phyloP scores from a whole-genome alignment of 2,797 vertebrate genomes.

The Orientallactaga sibirica region DNA sequence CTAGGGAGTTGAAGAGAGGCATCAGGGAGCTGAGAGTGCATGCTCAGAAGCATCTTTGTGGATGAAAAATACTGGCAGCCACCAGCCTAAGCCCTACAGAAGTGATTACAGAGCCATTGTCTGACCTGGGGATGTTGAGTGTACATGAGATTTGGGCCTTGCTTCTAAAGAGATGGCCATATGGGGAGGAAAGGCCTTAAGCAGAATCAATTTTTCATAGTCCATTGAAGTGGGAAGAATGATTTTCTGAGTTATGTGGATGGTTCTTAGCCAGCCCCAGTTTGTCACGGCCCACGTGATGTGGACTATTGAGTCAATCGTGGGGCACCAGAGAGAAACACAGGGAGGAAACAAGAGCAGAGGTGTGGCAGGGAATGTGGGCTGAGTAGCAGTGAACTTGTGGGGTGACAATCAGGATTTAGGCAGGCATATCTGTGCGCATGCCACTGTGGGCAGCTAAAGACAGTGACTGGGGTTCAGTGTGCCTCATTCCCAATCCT shows the following conservation, averaged over 20 bases:
- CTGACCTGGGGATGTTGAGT: background rate
- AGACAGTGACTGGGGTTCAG: background rate
- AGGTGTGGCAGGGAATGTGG: background rate
- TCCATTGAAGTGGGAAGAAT: background rate
- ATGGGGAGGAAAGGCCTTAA: background rate
- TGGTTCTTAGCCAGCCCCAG: background rate
- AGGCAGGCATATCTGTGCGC: background rate
- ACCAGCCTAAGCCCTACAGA: background rate
- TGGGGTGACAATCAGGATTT: background rate
- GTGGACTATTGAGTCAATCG: background rate
- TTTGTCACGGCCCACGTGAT: background rate
- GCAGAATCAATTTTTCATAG: background rate
- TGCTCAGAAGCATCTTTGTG: background rate
- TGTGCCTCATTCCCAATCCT: background rate
- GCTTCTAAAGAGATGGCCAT: background rate
- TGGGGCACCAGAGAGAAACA: background rate
- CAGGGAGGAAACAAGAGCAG: background rate
- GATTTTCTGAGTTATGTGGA: background rate
- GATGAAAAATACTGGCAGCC: background rate
- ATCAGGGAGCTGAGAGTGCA: background rate
- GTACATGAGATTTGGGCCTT: background rate
- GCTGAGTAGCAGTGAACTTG: background rate
- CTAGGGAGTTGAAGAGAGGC: background rate
- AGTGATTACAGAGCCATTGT: background rate
- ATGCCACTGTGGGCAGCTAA: background rate